These are phyloP conservation scores for Synodontis membranacea DNA, from an alignment of 2,113 vertebrate species.

Conservation along the genomic window DNA sequence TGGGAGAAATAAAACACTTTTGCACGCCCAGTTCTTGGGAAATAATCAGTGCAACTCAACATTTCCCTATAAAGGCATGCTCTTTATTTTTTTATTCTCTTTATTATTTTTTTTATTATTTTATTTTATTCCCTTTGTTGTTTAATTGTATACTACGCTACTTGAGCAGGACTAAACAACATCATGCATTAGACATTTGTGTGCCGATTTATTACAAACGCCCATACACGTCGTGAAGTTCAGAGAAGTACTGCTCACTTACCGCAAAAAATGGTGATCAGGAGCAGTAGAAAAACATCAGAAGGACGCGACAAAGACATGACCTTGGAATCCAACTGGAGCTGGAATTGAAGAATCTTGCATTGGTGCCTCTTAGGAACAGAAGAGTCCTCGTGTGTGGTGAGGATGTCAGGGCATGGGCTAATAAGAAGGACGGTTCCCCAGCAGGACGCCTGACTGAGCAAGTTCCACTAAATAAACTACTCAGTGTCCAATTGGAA, in stretches of 20 bases:
- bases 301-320: constrained; percentile 50
- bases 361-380: neutral
- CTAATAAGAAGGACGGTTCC: constrained; percentile 71
- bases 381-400: constrained; percentile 16
- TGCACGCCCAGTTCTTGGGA: neutral
- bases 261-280: constrained; percentile 62
- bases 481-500: too few relatives aligned
- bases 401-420: neutral
- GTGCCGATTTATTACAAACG: neutral
- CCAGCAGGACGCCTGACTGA: constrained; percentile 34
- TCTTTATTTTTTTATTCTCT: neutral
- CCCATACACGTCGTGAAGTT: neutral
- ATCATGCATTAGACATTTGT: neutral
- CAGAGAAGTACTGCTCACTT: constrained; percentile 47
- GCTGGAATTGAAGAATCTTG: constrained; percentile 38
- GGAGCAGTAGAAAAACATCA: constrained; percentile 42
- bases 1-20: neutral
- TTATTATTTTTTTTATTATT: too few relatives aligned
- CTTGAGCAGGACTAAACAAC: neutral
- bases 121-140: too few relatives aligned
- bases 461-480: constrained; percentile 19
- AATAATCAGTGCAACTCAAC: neutral
- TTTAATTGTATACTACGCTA: neutral
- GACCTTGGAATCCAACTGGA: constrained; percentile 54
- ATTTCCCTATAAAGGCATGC: neutral